Evolutionary conservation across 35 echinoderm and acorn worm species (phyloP), one percentile per base, ranked within the genome.

Genomic region (Lytechinus variegatus): DNA sequence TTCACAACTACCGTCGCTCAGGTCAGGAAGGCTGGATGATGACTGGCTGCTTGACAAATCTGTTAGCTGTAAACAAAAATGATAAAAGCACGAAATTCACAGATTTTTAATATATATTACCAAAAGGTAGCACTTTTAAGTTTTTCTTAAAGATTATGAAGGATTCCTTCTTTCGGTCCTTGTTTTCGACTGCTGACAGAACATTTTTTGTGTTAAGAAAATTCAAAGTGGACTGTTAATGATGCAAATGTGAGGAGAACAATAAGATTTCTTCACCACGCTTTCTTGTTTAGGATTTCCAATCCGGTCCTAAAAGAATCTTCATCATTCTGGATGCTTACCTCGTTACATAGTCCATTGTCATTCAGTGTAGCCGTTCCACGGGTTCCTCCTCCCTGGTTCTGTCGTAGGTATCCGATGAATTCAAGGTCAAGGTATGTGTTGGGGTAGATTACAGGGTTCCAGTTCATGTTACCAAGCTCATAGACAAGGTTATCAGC

Each of bases 391-490:
- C 28, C 60, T 10, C 10, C 21, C 6, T 87, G 28, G 19, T 87
- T 95, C 79, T 66, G 95, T 5, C 52, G 13, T 9, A 28, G 21
- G 27, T 87, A 60, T 52, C 55, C 96, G 91, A 86, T 72, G 87
- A 95, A 95, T 9, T n/a, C 53, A 19, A 95, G 86, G 3, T 6
- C 10, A 5, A 95, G 95, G n/a, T 72, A 56, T 9, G 27, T 89
- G 16, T 52, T 89, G 8, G 91, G 94, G 10, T 28, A 94, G 1
- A 94, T 55, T 24, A 92, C 61, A 27, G 94, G 7, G 66, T 86
- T 58, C 95, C 95, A 86, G 3, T 87, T 27, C n/a, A 52, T 92
- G 95, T 95, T 94, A 11, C 55, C 95, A 5, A 93, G 51, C 14
- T 53, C 89, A 54, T 93, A 94, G 9, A 33, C 16, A 4, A 13